phyloP scores from a whole-genome alignment of 2,113 vertebrate genomes.

The Pangasianodon gigas region DNA sequence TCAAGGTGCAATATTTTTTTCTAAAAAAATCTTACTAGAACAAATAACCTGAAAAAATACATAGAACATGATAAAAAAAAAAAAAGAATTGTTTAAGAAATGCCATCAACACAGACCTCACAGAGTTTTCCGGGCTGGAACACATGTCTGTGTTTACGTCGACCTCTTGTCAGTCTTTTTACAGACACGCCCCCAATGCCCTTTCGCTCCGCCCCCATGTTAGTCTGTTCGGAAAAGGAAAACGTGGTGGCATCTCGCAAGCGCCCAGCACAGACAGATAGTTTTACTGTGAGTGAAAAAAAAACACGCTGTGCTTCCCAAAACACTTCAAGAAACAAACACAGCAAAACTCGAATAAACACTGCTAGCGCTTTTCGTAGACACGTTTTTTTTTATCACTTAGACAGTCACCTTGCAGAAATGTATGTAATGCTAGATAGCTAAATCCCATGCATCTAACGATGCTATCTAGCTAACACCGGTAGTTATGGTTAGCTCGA shows the following conservation, averaged over 20 bases:
- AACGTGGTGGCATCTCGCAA: not conserved
- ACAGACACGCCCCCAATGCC: too few species aligned
- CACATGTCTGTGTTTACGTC: too few species aligned
- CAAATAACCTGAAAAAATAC: not conserved
- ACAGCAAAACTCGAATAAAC: not conserved
- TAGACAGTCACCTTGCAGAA: too few species aligned
- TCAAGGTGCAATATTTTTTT: not conserved
- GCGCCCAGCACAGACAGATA: not conserved
- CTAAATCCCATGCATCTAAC: too few species aligned
- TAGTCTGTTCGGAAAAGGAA: not conserved
- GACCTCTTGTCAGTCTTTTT: too few species aligned
- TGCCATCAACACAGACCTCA: too few species aligned
- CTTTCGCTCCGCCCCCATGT: not conserved
- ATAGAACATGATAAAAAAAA: not conserved
- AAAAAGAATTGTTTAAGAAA: not conserved
- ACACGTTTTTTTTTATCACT: too few species aligned
- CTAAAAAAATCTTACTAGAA: not conserved
- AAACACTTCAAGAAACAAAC: not conserved
- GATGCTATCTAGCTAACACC: too few species aligned
- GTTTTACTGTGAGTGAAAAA: too few species aligned
- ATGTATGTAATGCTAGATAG: too few species aligned
- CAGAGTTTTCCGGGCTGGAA: not conserved
- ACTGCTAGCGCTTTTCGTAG: not conserved
- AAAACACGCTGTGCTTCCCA: too few species aligned
- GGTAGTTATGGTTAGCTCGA: too few species aligned